Percentiles rank a stretch among this genome's conserved stretches.
phyloP scores from a whole-genome alignment of 2,797 vertebrate genomes.

The Cossypha niveicapilla region DNA sequence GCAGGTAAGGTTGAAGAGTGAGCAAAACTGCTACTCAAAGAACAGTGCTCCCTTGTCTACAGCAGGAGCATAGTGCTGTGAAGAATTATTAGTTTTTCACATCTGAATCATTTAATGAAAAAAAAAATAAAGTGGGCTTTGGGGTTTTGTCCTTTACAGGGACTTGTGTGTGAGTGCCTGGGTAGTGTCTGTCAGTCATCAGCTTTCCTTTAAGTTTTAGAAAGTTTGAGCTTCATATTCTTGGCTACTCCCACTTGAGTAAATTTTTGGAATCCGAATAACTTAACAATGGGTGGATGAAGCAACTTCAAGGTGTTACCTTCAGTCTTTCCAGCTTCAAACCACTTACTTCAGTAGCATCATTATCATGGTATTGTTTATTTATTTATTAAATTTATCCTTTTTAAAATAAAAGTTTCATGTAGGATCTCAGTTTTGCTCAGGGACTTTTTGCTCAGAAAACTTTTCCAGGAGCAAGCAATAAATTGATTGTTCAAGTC shows the following conservation, averaged over 20 bases:
- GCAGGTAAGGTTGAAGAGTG: not conserved
- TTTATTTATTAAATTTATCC: not conserved
- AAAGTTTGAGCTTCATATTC: not conserved
- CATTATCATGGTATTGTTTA: not conserved
- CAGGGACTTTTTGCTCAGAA: not conserved
- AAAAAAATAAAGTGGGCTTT: not conserved
- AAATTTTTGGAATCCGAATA: not conserved
- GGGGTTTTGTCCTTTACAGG: not conserved
- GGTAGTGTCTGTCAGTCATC: not conserved
- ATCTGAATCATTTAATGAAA: not conserved
- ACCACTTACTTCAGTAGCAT: not conserved
- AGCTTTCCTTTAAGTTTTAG: not conserved
- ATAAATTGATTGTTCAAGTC: not conserved
- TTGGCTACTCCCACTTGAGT: not conserved
- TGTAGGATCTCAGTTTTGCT: not conserved
- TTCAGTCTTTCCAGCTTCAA: not conserved
- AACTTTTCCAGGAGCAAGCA: not conserved
- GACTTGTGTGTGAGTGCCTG: not conserved
- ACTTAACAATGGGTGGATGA: too few relatives aligned
- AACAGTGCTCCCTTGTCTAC: not conserved
- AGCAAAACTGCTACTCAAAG: not conserved
- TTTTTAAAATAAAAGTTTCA: not conserved
- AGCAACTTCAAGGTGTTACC: not conserved
- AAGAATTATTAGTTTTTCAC: not conserved
- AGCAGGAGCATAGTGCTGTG: not conserved